Conservation (phyloP, 2,113 vertebrate species). For the Oxyura jamaicensis region DNA sequence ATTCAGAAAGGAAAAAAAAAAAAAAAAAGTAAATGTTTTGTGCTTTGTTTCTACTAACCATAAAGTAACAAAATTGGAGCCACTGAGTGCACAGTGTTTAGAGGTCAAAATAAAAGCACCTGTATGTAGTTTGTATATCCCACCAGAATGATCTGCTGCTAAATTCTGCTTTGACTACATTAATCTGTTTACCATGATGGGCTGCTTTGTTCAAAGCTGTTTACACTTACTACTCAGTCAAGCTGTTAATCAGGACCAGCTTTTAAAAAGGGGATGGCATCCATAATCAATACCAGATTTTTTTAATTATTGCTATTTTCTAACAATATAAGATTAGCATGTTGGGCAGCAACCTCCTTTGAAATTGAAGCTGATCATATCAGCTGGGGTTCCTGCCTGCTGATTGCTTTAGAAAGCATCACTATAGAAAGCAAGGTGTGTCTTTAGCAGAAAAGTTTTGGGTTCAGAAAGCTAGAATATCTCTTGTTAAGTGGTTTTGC, state of each 20-base stretch:
- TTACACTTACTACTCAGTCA: not conserved
- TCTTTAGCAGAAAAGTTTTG: not conserved
- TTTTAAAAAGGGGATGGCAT: not conserved
- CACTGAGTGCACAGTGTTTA: not conserved
- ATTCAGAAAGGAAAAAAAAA: not conserved
- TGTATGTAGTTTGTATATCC: not conserved
- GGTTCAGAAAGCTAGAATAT: not conserved
- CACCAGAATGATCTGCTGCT: not conserved
- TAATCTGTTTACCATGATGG: not conserved
- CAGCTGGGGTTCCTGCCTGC: not conserved
- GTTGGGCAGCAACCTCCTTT: accelerated
- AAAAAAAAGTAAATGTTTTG: not conserved
- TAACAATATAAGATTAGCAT: not conserved
- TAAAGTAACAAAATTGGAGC: not conserved
- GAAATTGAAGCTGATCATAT: not conserved
- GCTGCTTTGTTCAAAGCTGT: not conserved
- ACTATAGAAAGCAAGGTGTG: not conserved
- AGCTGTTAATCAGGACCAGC: not conserved
- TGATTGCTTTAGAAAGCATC: accelerated
- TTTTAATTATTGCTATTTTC: not conserved
- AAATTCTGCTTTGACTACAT: not conserved
- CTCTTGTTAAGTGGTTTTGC: not conserved
- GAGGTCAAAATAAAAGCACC: not conserved
- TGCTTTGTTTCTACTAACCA: not conserved
- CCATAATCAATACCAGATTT: not conserved